Percentiles rank a stretch among this genome's conserved stretches.
Evolutionary conservation across 2,797 vertebrate genomes (phyloP).

Genomic region (Echiichthys vipera): DNA sequence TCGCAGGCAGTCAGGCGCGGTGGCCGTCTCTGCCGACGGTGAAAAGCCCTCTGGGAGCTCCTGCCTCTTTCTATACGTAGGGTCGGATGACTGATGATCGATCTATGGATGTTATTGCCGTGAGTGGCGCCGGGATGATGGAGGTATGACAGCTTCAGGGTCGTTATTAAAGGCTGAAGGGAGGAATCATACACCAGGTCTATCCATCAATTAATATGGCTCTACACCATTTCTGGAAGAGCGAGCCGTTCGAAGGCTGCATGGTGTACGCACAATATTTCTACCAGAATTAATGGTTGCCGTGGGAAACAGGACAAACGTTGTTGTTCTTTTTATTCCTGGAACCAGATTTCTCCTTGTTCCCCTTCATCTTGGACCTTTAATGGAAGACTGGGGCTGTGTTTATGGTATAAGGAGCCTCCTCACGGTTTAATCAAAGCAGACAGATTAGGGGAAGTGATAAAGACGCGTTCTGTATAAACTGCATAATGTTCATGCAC

Average conservation of each 20-base stretch:
- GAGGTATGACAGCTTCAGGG: constrained; percentile 33
- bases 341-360: constrained; percentile 3
- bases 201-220: constrained; percentile 45
- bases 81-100: constrained; percentile 51
- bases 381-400: constrained; percentile 4
- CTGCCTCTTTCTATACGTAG: constrained; percentile 41
- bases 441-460: not conserved
- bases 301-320: not conserved
- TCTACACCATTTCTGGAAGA: constrained; percentile 31
- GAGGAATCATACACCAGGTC: constrained; percentile 48
- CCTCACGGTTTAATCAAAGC: constrained; percentile 19
- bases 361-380: constrained; percentile 3
- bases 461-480: no score
- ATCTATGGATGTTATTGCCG: constrained; percentile 52
- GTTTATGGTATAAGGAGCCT: constrained; percentile 1
- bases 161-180: constrained; percentile 40
- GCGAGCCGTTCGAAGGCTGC: constrained; percentile 1
- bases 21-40: constrained; percentile 13
- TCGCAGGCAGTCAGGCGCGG: constrained; percentile 21
- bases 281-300: not conserved
- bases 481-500: no score
- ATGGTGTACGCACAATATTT: constrained; percentile 12
- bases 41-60: constrained; percentile 56
- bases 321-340: not conserved
- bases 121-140: constrained; percentile 38